Conservation (phyloP, 1,140 invertebrate genomes). For the Pollicipes pollicipes region DNA sequence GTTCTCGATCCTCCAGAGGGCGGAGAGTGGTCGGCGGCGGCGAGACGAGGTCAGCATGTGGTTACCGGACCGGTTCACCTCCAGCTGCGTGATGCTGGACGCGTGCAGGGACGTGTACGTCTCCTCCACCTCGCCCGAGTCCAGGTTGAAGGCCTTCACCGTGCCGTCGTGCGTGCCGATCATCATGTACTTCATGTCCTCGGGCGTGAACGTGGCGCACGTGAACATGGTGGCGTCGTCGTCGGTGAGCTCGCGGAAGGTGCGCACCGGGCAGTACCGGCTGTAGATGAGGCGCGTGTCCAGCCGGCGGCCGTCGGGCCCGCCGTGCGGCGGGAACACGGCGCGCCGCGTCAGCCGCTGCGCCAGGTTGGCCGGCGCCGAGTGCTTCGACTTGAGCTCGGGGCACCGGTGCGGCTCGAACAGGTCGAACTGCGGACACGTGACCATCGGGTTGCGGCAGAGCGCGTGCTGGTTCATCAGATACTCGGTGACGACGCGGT, state of each 20-base stretch:
- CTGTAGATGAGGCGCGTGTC: constrained; percentile 71
- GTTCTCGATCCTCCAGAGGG: constrained; percentile 58
- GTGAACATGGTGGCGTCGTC: constrained; percentile 12
- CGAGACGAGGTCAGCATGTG: constrained; percentile 68
- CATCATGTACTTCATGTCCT: constrained; percentile 16
- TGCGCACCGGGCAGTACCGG: constrained; percentile 74
- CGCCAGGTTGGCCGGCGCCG: constrained; percentile 49
- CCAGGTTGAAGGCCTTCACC: constrained; percentile 65
- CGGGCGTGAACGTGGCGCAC: constrained; percentile 15
- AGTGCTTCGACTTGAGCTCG: constrained; percentile 54
- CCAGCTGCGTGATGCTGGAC: constrained; percentile 59
- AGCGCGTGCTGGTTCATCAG: constrained; percentile 86
- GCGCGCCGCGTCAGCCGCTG: constrained; percentile 28
- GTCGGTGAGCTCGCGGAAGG: constrained; percentile 6
- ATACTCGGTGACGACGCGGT: constrained; percentile 89
- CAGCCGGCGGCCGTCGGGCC: constrained; percentile 35
- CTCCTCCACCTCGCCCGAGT: constrained; percentile 36
- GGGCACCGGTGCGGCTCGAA: constrained; percentile 78
- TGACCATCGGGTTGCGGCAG: constrained; percentile 80
- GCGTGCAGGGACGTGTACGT: not conserved
- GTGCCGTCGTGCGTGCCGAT: constrained; percentile 16
- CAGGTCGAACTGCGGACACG: constrained; percentile 75
- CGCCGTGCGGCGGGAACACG: constrained; percentile 27
- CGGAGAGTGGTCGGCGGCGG: constrained; percentile 62
- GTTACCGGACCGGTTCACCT: constrained; percentile 49